Conservation (phyloP, 2,888 invertebrate genomes). For the Diarsia rubi region DNA sequence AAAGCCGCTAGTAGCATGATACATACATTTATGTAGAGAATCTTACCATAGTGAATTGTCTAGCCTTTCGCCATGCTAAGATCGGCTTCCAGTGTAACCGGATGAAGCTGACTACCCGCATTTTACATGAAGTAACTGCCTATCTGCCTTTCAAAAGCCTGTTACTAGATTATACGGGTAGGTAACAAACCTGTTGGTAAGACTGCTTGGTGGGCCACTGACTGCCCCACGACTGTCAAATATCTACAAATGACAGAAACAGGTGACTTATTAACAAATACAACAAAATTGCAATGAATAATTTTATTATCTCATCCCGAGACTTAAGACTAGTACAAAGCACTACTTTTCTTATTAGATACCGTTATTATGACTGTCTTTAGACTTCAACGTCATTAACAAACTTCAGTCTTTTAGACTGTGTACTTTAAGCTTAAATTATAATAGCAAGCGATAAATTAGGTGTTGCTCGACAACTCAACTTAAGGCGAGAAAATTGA, state of each 20-base stretch:
- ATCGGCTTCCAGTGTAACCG: background rate
- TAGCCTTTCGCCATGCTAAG: background rate
- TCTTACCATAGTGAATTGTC: background rate
- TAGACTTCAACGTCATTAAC: conserved; percentile 43
- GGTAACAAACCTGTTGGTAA: background rate
- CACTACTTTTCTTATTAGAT: conserved; percentile 55
- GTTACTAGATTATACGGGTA: background rate
- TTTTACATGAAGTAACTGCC: background rate
- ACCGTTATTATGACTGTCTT: conserved; percentile 54
- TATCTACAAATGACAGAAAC: background rate
- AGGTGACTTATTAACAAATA: conserved; percentile 22
- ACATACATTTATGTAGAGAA: background rate
- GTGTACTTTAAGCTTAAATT: conserved; percentile 59
- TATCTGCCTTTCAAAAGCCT: background rate
- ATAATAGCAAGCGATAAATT: conserved; percentile 44
- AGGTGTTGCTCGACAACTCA: conserved; percentile 24
- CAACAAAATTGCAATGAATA: conserved; percentile 35
- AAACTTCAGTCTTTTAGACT: conserved; percentile 67
- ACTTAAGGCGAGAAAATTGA: conserved; percentile 18
- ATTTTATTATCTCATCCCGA: conserved; percentile 63
- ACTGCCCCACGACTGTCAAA: background rate
- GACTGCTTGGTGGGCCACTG: background rate
- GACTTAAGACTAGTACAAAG: conserved; percentile 72
- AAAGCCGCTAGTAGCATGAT: background rate
- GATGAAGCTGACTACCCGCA: background rate